Base-by-base conservation (phyloP, 2,113 vertebrate species). In the Laticauda laticaudata region DNA sequence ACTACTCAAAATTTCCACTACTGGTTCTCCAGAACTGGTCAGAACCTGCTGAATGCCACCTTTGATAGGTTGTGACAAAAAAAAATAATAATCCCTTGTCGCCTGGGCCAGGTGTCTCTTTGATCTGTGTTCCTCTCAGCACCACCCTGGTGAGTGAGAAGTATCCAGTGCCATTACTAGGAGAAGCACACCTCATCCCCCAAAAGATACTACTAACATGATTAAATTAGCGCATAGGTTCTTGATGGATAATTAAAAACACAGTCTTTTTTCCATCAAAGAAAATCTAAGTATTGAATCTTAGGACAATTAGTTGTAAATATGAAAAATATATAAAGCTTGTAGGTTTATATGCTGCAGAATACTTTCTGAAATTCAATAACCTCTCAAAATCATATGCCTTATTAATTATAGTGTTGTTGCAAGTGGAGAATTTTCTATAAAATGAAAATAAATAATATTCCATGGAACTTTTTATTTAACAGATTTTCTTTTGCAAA, bases 271-370 rank as follows among this genome's bases (percentile, higher is more conserved):
- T 56, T 93, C 92, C 90, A 91, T 59, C 15, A 92, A 1, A n/a
- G 24, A 26, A n/a, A 29, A 91, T 88, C 23, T 89, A 93, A 96
- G 95, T 61, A 55, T 45, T 95, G 92, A 93, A 91, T 94, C 81
- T 94, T 57, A 95, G 91, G 93, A 91, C 26, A 89, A 23, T 48
- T 94, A 95, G 29, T 95, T n/a, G 59, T 96, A 93, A 91, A 95
- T 96, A 95, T 92, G 93, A 95, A 94, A 95, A 95, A 95, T 89
- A 94, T 87, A 95, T 93, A 95, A 96, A 97, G 95, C 89, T 86
- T 92, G 93, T 94, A 91, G 95, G 93, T 64, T 69, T 69, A n/a
- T 69, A 88, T 97, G 55, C 94, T 97, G 55, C 94, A 92, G 95
- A 95, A 88, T 81, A 43, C 53, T 90, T 95, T 92, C 92, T 96